A percentile compares a stretch with the other conserved stretches of the same genome.
Evolutionary conservation across 2,113 vertebrate genomes (phyloP).

Genomic region (Monarcha castaneiventris): DNA sequence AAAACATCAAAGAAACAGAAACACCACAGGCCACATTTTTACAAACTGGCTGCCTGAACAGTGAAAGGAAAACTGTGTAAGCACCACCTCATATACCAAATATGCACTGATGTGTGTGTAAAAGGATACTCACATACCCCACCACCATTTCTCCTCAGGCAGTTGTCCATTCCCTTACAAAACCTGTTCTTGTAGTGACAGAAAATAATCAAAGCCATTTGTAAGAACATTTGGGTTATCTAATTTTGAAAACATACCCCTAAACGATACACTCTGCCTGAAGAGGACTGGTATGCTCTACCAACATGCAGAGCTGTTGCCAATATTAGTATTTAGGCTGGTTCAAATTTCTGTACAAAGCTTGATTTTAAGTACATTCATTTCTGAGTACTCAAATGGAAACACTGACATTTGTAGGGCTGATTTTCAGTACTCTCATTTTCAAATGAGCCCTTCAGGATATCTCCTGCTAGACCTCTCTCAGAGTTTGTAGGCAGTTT

Average conservation of each 20-base stretch:
- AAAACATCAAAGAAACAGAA: slow-evolving; percentile 56
- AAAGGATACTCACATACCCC: slow-evolving; percentile 30
- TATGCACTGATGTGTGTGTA: slow-evolving; percentile 51
- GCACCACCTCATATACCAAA: slow-evolving; percentile 58
- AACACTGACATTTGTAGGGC: not conserved
- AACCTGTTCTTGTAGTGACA: not conserved
- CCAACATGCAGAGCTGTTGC: not conserved
- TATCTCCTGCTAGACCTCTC: not conserved
- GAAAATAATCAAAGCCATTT: slow-evolving; percentile 51
- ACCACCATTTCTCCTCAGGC: slow-evolving; percentile 45
- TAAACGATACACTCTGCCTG: not conserved
- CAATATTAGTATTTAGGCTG: not conserved
- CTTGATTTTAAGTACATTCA: not conserved
- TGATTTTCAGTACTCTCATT: not conserved
- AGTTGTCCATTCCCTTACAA: slow-evolving; percentile 14
- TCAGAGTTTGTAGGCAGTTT: not conserved
- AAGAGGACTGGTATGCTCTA: not conserved
- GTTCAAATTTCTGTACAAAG: not conserved
- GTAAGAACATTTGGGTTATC: slow-evolving; percentile 1
- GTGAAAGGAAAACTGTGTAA: slow-evolving; percentile 43
- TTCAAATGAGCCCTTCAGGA: not conserved
- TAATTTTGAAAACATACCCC: slow-evolving; percentile 19
- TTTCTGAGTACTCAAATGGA: slow-evolving; percentile 13
- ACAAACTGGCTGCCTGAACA: slow-evolving; percentile 25
- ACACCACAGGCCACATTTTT: slow-evolving; percentile 31